Percentiles rank a stretch among this genome's conserved stretches.
Evolutionary conservation across 2,888 invertebrate genomes (phyloP).

Genomic region (Callyntrura guangdongensis): DNA sequence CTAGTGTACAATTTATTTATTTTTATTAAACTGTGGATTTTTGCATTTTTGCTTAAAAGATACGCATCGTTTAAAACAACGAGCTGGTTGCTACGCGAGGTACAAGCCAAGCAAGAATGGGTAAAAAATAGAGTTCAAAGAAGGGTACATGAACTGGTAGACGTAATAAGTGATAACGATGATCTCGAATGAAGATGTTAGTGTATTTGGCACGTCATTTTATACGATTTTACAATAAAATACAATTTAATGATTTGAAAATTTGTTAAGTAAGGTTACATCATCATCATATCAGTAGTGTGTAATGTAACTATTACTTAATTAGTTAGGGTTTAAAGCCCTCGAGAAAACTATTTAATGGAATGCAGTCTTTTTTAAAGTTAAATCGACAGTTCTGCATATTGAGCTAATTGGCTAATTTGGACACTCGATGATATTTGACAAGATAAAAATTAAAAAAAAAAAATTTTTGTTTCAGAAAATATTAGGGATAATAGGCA

Average conservation of each 20-base stretch:
- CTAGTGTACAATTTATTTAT: neutral
- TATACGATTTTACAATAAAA: constrained; percentile 1
- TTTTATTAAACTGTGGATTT: neutral
- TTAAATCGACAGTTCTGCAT: neutral
- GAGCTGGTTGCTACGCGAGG: neutral
- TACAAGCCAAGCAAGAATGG: neutral
- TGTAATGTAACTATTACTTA: neutral
- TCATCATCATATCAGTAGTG: neutral
- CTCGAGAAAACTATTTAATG: neutral
- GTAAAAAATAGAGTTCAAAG: constrained; percentile 24
- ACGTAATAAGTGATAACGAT: neutral
- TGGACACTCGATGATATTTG: neutral
- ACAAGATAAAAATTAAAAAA: too few relatives aligned
- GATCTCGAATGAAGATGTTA: constrained; percentile 28
- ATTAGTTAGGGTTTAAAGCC: constrained; percentile 20
- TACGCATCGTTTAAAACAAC: neutral
- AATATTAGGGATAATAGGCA: too few relatives aligned
- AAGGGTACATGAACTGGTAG: constrained; percentile 42
- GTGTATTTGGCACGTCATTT: constrained; percentile 49
- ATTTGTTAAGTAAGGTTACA: constrained; percentile 10
- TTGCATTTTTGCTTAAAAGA: neutral
- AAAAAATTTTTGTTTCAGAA: too few relatives aligned
- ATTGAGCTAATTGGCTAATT: neutral
- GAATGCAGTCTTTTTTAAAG: neutral
- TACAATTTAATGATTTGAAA: constrained; percentile 11